Evolutionary conservation across 2,888 invertebrate species (phyloP), one percentile per base, ranked within the genome.

Genomic region (Campoplex nolae): DNA sequence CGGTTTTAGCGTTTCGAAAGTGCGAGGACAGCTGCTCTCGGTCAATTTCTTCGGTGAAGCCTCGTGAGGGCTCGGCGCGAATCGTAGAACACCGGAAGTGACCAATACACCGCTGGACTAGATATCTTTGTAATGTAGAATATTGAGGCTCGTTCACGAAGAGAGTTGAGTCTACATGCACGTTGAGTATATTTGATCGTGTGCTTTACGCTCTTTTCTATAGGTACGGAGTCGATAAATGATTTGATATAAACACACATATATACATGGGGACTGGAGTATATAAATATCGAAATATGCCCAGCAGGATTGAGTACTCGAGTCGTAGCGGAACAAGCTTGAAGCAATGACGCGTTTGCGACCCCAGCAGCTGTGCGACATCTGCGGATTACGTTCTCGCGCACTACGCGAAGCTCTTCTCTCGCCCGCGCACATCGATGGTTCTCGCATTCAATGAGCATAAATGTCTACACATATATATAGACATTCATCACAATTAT

Each of bases 301-400:
- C 28, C 23, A 23, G 23, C 23, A 16, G 48, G 9, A 16, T 48
- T 28, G 13, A 58, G 32, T 16, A 62, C 32, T 16, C 62, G 32
- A 62, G 62, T 6, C 9, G 9, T 42, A 38, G 79, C 65, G 42
- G 74, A 81, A 78, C 28, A 58, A 84, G 68, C 73, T 58, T 45
- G 83, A 78, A 67, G 81, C 73, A 84, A 78, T 80, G 74, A 74
- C 51, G 86, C 80, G 70, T 75, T 70, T 79, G n/a, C 70, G 32
- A 80, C 83, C 83, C 83, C 84, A 88, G 90, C 93, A 93, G 93
- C 93, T 93, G 93, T 89, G 89, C 91, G 90, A 92, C 93, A 93
- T 93, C 93, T 93, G 93, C 91, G 90, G 90, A 91, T 91, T 92
- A 91, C 92, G 90, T 92, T 91, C 23, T 23, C 89, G 90, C 88